A percentile compares a stretch with the other conserved stretches of the same genome.
phyloP scores from a whole-genome alignment of 2,888 invertebrate species.

The Corbicula japonica region DNA sequence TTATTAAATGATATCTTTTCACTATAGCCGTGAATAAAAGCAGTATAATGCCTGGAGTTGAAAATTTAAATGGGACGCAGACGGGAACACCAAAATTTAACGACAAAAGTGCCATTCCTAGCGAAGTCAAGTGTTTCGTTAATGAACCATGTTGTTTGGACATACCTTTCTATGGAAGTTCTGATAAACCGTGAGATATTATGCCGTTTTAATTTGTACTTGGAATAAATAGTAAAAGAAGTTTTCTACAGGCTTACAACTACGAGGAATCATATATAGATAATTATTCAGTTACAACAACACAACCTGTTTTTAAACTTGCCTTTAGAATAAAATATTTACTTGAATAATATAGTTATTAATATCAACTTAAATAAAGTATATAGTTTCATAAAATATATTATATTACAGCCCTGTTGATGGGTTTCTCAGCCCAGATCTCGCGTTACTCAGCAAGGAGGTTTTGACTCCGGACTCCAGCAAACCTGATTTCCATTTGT shows the following conservation, averaged over 20 bases:
- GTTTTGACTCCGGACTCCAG: not conserved
- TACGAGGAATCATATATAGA: not conserved
- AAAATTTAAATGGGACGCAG: not conserved
- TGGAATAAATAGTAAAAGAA: not conserved
- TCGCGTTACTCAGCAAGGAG: not conserved
- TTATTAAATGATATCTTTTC: no score
- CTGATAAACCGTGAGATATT: slow-evolving; percentile 9
- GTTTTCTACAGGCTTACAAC: not conserved
- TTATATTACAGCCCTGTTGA: slow-evolving; percentile 22
- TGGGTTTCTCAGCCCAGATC: not conserved
- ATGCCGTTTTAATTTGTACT: not conserved
- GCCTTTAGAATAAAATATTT: not conserved
- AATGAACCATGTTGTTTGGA: slow-evolving; percentile 26
- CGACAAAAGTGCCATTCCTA: slow-evolving; percentile 25
- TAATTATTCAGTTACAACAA: not conserved
- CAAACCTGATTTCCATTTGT: not conserved
- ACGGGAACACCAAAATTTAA: slow-evolving; percentile 29
- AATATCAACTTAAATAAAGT: no score
- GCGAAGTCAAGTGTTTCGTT: slow-evolving; percentile 11
- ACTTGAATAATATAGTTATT: no score
- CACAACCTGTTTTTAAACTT: not conserved
- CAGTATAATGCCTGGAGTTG: slow-evolving; percentile 8
- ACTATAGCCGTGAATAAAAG: slow-evolving; percentile 6
- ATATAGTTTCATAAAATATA: no score
- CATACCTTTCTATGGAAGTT: slow-evolving; percentile 1